Conservation (phyloP, 2,888 invertebrate genomes). For the Gortyna flavago region DNA sequence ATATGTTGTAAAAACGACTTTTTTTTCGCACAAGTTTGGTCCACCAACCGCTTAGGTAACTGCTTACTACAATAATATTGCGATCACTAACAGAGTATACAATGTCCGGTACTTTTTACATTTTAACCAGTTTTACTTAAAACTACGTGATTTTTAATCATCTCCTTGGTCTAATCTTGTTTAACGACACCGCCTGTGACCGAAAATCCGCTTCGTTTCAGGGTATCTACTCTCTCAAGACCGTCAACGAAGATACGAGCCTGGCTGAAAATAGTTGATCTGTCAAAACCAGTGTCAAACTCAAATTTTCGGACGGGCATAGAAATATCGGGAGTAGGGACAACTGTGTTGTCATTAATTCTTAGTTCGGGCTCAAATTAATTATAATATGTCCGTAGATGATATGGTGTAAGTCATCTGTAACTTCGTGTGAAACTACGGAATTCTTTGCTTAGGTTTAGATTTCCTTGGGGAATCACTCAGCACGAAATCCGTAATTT, state of each 20-base stretch:
- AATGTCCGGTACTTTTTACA: slow-evolving; percentile 33
- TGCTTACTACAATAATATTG: slow-evolving; percentile 45
- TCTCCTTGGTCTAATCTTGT: slow-evolving; percentile 18
- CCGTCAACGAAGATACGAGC: neutral
- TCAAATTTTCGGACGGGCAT: too few species aligned
- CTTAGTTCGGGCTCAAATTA: too few species aligned
- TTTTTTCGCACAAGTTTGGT: slow-evolving; percentile 25
- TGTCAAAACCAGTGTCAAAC: too few species aligned
- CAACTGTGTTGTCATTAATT: too few species aligned
- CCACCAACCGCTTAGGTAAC: slow-evolving; percentile 46
- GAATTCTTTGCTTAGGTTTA: too few species aligned
- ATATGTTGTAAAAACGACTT: neutral
- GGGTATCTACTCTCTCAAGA: neutral
- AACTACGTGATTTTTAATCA: slow-evolving; percentile 52
- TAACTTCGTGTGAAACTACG: too few species aligned
- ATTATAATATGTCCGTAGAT: too few species aligned
- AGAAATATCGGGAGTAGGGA: too few species aligned
- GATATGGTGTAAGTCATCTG: too few species aligned
- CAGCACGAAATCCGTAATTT: too few species aligned
- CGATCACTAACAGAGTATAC: slow-evolving; percentile 45
- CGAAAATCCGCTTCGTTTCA: neutral
- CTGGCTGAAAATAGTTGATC: neutral
- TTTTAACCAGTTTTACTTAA: slow-evolving; percentile 37
- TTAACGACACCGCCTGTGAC: neutral
- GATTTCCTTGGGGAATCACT: too few species aligned